These are phyloP conservation scores for Sclerodermus sp. DNA, from an alignment of 2,888 invertebrate genomes.

Conservation along the genomic window DNA sequence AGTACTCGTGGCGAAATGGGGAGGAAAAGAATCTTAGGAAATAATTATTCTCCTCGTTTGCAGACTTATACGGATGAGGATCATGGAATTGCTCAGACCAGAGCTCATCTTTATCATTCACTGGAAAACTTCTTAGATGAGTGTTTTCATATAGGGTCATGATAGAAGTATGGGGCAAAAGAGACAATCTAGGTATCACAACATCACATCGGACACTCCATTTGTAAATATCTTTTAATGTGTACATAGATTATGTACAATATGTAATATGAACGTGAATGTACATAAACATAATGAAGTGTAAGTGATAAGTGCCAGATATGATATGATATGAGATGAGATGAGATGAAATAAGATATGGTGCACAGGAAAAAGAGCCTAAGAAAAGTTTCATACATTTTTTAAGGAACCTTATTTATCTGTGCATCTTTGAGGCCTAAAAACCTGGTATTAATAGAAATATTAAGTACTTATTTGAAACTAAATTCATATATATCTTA, in stretches of 20 bases:
- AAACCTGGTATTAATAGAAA: constrained; percentile 6
- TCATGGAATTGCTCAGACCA: constrained; percentile 79
- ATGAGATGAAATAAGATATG: constrained; percentile 4
- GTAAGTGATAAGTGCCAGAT: constrained; percentile 6
- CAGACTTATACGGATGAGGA: constrained; percentile 95
- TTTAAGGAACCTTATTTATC: constrained; percentile 11
- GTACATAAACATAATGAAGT: constrained; percentile 30
- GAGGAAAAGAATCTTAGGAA: too few relatives aligned
- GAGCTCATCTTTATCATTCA: constrained; percentile 87
- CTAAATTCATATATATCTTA: not conserved
- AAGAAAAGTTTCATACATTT: constrained; percentile 23
- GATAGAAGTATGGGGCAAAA: constrained; percentile 25
- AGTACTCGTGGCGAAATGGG: too few relatives aligned
- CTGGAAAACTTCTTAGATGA: constrained; percentile 79
- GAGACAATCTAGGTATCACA: constrained; percentile 26
- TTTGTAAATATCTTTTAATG: constrained; percentile 34
- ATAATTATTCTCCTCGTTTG: too few relatives aligned
- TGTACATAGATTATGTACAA: constrained; percentile 53
- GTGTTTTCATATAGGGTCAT: constrained; percentile 59
- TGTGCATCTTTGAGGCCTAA: constrained; percentile 26
- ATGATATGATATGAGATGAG: constrained; percentile 1
- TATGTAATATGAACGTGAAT: constrained; percentile 48
- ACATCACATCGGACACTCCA: constrained; percentile 27
- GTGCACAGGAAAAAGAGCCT: constrained; percentile 8
- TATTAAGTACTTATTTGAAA: constrained; percentile 7